Evolutionary conservation across 2,113 vertebrate genomes (phyloP).

Genomic region (Laterallus jamaicensis): DNA sequence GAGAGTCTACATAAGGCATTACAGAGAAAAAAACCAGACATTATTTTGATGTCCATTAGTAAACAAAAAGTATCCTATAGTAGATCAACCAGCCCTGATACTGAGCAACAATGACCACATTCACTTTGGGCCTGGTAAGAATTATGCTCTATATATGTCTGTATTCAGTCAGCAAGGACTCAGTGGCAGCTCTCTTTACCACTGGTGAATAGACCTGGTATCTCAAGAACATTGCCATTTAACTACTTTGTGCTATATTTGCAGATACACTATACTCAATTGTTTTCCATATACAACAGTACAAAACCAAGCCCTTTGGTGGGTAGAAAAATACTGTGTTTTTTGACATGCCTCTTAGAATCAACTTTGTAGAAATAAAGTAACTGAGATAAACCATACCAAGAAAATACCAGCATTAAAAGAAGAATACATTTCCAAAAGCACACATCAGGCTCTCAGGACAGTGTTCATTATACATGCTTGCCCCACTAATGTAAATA

Average conservation of each 20-base stretch:
- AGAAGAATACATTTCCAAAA: background rate
- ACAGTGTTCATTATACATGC: background rate
- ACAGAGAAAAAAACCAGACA: background rate
- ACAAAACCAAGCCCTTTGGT: background rate
- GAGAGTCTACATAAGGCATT: background rate
- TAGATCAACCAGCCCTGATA: background rate
- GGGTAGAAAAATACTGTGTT: background rate
- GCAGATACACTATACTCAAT: background rate
- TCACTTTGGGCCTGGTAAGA: background rate
- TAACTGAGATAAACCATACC: background rate
- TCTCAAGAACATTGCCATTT: background rate
- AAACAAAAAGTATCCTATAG: background rate
- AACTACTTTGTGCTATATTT: background rate
- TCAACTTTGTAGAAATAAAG: conserved; percentile 21
- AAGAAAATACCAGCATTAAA: conserved; percentile 33
- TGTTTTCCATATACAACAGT: background rate
- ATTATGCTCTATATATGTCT: background rate
- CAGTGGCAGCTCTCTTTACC: background rate
- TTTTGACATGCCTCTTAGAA: background rate
- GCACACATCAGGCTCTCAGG: background rate
- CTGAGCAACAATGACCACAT: background rate
- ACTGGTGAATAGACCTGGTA: background rate
- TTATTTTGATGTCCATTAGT: no score
- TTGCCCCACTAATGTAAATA: background rate
- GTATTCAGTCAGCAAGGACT: background rate